A percentile compares a stretch with the other conserved stretches of the same genome.
Conservation (phyloP, 2,113 vertebrate species). For the Sylvietta virens region DNA sequence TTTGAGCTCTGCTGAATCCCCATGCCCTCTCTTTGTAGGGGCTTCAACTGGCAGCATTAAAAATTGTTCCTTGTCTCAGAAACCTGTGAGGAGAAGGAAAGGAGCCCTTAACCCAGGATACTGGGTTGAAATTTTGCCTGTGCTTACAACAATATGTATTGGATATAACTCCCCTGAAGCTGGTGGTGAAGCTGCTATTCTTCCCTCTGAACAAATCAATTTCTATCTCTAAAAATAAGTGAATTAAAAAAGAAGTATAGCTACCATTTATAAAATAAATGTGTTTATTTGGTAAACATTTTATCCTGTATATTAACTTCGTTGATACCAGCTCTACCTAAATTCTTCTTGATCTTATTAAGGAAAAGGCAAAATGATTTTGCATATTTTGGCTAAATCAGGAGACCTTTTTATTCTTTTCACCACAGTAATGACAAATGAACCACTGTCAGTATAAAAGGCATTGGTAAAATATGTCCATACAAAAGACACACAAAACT, state of each 20-base stretch:
- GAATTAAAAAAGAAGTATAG: background rate
- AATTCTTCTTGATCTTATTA: background rate
- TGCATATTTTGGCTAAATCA: background rate
- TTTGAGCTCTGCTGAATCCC: background rate
- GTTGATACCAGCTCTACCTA: background rate
- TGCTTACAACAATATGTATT: background rate
- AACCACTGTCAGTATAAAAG: background rate
- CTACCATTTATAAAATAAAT: background rate
- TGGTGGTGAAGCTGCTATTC: background rate
- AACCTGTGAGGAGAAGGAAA: background rate
- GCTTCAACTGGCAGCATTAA: background rate
- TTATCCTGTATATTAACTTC: background rate
- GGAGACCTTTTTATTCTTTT: background rate
- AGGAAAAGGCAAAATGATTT: background rate
- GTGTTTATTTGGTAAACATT: background rate
- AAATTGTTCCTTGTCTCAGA: background rate
- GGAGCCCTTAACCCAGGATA: background rate
- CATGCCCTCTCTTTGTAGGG: background rate
- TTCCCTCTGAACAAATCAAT: background rate
- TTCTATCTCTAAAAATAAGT: background rate
- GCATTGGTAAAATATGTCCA: background rate
- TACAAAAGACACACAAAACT: background rate
- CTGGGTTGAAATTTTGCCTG: background rate
- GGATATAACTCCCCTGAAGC: background rate
- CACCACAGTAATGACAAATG: background rate